These are phyloP conservation scores for Hololepta plana DNA, from an alignment of 2,888 invertebrate species.

Conservation along the genomic window DNA sequence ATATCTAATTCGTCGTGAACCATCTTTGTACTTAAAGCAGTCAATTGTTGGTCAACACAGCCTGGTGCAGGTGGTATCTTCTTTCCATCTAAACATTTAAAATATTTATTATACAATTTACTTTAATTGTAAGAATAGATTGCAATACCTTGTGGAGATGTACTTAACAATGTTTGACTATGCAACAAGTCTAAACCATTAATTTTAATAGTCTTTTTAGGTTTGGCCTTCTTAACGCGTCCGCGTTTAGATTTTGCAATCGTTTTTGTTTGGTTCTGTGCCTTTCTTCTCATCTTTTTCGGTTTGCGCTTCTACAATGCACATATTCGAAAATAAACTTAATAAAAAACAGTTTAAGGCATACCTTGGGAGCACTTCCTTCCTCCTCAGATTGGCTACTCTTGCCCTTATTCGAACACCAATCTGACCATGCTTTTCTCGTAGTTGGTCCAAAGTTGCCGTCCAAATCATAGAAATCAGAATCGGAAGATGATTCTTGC, in stretches of 20 bases:
- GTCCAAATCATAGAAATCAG: constrained; percentile 24
- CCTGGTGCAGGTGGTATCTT: constrained; percentile 77
- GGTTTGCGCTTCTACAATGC: constrained; percentile 22
- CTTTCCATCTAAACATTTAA: constrained; percentile 29
- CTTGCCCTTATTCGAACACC: constrained; percentile 41
- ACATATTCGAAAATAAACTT: constrained; percentile 2
- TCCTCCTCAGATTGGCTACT: constrained; percentile 44
- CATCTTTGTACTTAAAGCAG: constrained; percentile 52
- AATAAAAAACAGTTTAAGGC: constrained; percentile 3
- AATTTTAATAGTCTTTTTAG: constrained; percentile 55
- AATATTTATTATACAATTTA: not conserved
- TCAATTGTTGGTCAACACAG: constrained; percentile 79
- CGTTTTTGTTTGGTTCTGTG: constrained; percentile 18
- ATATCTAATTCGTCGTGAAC: constrained; percentile 72
- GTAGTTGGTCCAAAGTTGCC: constrained; percentile 47
- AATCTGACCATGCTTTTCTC: constrained; percentile 57
- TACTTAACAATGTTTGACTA: constrained; percentile 75
- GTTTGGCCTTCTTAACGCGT: constrained; percentile 39
- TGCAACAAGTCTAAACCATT: constrained; percentile 77
- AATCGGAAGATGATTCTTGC: constrained; percentile 25
- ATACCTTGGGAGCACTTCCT: constrained; percentile 4
- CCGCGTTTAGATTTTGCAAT: constrained; percentile 32
- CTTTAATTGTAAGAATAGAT: too few species aligned
- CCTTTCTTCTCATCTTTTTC: constrained; percentile 28
- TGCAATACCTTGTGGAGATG: constrained; percentile 55